Conservation (phyloP, 2,797 vertebrate species). For the Peromyscus melanophrys region DNA sequence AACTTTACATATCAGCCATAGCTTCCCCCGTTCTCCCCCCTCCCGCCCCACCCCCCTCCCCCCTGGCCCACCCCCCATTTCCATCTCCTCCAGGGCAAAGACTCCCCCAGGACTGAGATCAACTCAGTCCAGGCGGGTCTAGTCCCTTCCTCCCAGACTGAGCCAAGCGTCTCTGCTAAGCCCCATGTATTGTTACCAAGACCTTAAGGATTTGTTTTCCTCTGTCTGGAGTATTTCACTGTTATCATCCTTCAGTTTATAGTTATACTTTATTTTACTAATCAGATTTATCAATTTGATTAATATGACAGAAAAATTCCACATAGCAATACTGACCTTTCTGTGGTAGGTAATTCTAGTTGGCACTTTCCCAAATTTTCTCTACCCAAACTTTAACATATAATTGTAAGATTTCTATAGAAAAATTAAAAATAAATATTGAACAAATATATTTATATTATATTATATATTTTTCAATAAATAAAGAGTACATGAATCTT, state of each 20-base stretch:
- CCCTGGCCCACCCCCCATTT: no score
- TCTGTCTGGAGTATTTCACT: not conserved
- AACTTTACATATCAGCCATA: no score
- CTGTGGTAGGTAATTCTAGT: not conserved
- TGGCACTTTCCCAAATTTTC: not conserved
- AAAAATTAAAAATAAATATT: not conserved
- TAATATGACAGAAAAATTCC: not conserved
- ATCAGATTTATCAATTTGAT: not conserved
- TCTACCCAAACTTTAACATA: not conserved
- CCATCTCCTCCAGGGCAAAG: no score
- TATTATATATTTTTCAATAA: not conserved
- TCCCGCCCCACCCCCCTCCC: no score
- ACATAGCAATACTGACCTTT: not conserved
- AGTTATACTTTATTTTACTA: not conserved
- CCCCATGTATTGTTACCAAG: accelerated
- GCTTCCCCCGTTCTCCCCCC: no score
- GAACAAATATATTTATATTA: not conserved
- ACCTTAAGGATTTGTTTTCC: not conserved
- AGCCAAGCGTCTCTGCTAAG: no score
- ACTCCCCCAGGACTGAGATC: no score
- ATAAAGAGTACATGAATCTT: not conserved
- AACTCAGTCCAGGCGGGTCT: no score
- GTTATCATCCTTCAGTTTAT: not conserved
- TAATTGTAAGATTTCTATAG: not conserved
- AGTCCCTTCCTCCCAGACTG: no score